phyloP scores from a whole-genome alignment of 1,140 invertebrate genomes.

The Zaprionus gabonicus region DNA sequence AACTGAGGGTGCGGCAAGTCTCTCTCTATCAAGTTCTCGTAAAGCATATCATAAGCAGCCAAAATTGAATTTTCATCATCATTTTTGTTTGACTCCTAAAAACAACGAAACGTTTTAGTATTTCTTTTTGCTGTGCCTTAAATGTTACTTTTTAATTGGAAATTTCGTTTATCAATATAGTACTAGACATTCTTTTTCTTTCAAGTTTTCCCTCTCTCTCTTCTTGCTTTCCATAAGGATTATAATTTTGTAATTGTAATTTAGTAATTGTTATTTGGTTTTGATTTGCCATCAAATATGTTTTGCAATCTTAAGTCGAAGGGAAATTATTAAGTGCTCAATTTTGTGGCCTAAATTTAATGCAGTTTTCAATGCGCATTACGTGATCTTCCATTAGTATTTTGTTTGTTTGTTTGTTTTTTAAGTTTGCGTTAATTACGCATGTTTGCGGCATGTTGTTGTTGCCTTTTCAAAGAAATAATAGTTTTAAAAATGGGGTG shows the following conservation, averaged over 20 bases:
- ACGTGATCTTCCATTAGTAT: slow-evolving; percentile 21
- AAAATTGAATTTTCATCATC: slow-evolving; percentile 41
- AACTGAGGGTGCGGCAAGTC: slow-evolving; percentile 34
- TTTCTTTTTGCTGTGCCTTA: slow-evolving; percentile 74
- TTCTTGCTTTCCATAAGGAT: slow-evolving; percentile 29
- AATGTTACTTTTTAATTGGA: slow-evolving; percentile 62
- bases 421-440: slow-evolving; percentile 10
- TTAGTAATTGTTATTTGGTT: slow-evolving; percentile 29
- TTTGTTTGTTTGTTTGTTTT: not conserved
- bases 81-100: slow-evolving; percentile 81
- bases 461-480: slow-evolving; percentile 27
- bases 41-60: slow-evolving; percentile 58
- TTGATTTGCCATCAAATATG: slow-evolving; percentile 31
- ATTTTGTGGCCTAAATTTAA: slow-evolving; percentile 64
- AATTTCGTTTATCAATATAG: slow-evolving; percentile 52
- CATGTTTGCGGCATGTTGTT: slow-evolving; percentile 36
- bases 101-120: slow-evolving; percentile 77
- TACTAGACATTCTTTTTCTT: slow-evolving; percentile 55
- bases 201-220: slow-evolving; percentile 20
- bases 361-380: slow-evolving; percentile 76
- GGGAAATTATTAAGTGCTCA: slow-evolving; percentile 45
- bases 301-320: slow-evolving; percentile 45
- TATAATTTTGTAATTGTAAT: slow-evolving; percentile 62
- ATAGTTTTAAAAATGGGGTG: not conserved
- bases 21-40: slow-evolving; percentile 10